Conservation (phyloP, 1,140 invertebrate species). For the Drosophila lacertosa region DNA sequence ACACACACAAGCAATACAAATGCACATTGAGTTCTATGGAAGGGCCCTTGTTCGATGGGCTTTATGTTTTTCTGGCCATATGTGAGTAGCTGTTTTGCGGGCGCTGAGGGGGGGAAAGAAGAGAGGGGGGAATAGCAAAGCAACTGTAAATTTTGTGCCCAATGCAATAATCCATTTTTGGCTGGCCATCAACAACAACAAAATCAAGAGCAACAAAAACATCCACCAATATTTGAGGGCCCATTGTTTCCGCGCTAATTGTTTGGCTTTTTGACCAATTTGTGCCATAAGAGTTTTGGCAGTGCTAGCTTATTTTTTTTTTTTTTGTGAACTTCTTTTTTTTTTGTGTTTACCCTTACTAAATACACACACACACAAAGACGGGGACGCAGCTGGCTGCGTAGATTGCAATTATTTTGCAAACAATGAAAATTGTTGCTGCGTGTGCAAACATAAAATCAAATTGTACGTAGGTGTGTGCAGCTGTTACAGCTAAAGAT, state of each 20-base stretch:
- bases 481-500: conserved; percentile 50
- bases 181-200: conserved; percentile 69
- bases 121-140: conserved; percentile 11
- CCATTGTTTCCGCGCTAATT: conserved; percentile 84
- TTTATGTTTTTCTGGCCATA: conserved; percentile 40
- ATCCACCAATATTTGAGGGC: conserved; percentile 63
- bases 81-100: conserved; percentile 41
- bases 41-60: conserved; percentile 39
- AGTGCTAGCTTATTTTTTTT: conserved; percentile 3
- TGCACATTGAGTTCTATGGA: conserved; percentile 22
- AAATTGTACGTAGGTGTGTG: conserved; percentile 71
- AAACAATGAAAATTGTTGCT: conserved; percentile 82
- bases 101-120: conserved; percentile 8
- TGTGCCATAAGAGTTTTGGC: conserved; percentile 27
- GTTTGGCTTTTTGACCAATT: conserved; percentile 77
- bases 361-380: conserved; percentile 21
- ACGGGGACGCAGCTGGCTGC: conserved; percentile 62
- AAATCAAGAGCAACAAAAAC: conserved; percentile 55
- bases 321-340: background rate
- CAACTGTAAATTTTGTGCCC: conserved; percentile 75
- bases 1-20: conserved; percentile 13
- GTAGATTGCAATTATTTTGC: conserved; percentile 80
- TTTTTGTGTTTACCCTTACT: conserved; percentile 10
- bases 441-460: conserved; percentile 82
- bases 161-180: conserved; percentile 83